These are phyloP conservation scores for Brassicogethes aeneus DNA, from an alignment of 2,888 invertebrate species.

Conservation along the genomic window DNA sequence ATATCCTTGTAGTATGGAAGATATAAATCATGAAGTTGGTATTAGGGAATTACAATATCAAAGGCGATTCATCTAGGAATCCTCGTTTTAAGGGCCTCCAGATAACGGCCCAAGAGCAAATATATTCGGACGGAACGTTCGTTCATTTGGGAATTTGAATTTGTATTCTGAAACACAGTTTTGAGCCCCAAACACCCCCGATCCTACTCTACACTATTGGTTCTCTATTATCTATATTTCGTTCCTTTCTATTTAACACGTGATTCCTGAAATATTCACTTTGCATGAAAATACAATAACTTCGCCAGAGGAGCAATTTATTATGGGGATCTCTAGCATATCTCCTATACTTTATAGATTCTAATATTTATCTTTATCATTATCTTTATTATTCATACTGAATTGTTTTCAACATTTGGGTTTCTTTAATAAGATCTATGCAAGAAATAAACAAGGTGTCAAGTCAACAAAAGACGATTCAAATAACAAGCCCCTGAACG, in stretches of 20 bases:
- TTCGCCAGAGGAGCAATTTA: too few relatives aligned
- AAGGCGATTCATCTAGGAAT: constrained; percentile 39
- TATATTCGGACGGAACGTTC: constrained; percentile 31
- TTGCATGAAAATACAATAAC: constrained; percentile 6
- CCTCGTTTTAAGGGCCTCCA: constrained; percentile 33
- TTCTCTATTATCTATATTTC: constrained; percentile 26
- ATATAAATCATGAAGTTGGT: constrained; percentile 39
- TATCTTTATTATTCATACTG: too few relatives aligned
- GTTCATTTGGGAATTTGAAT: constrained; percentile 40
- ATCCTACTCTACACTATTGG: constrained; percentile 33
- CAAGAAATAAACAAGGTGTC: too few relatives aligned
- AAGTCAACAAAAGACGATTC: too few relatives aligned
- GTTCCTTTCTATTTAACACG: constrained; percentile 11
- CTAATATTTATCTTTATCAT: too few relatives aligned
- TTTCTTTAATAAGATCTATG: too few relatives aligned
- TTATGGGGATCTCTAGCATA: too few relatives aligned
- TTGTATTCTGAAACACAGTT: constrained; percentile 33
- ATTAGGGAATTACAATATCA: constrained; percentile 40
- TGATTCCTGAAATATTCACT: neutral
- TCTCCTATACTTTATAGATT: too few relatives aligned
- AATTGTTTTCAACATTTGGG: too few relatives aligned
- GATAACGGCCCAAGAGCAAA: constrained; percentile 34
- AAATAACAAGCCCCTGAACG: too few relatives aligned
- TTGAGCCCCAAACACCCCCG: constrained; percentile 28
- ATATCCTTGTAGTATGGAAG: constrained; percentile 27